Evolutionary conservation across 2,113 vertebrate species (phyloP), one percentile per base, ranked within the genome.

Genomic region (Acrocephalus arundinaceus): DNA sequence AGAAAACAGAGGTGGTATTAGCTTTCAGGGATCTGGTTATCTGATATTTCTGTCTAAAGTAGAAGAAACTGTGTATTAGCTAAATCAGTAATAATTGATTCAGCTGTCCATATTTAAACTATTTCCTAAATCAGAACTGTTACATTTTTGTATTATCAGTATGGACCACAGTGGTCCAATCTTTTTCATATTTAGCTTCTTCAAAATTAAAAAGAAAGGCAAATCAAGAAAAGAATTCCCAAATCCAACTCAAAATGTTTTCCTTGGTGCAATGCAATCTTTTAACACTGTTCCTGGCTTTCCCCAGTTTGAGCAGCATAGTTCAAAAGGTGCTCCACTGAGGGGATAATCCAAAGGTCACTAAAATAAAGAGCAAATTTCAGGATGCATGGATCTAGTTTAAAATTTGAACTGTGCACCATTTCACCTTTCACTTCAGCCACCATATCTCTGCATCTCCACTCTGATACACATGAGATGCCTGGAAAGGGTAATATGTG

Each of bases 351-450:
- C 11, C 1, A 4, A 77, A 83, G 12, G 33, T 15, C 20, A 58
- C 35, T 59, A 49, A 77, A 89, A 89, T 58, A 76, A 73, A 58
- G 10, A 57, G 25, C 4, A 84, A 67, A 86, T 55, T 89, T 87
- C 49, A 78, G 43, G 65, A 63, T 74, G 58, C 24, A 46, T 14
- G 23, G 21, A 57, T 48, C 6, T 52, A n/a, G 43, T 70, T 83
- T 68, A 72, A 78, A 52, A 65, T 78, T 12, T 49, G 35, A 68
- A 72, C 65, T 57, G n/a, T 30, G 78, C 5, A 67, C 30, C 5
- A 76, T 80, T 91, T 77, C 75, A 54, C 23, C 25, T 89, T 87
- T 94, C 80, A 51, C 66, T 90, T 95, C 45, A 93, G 57, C 31
- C 59, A 78, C 18, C 35, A 22, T 30, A 11, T 30, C 52, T 57